Conservation (phyloP, 2,113 vertebrate genomes). For the Rhombomys opimus region DNA sequence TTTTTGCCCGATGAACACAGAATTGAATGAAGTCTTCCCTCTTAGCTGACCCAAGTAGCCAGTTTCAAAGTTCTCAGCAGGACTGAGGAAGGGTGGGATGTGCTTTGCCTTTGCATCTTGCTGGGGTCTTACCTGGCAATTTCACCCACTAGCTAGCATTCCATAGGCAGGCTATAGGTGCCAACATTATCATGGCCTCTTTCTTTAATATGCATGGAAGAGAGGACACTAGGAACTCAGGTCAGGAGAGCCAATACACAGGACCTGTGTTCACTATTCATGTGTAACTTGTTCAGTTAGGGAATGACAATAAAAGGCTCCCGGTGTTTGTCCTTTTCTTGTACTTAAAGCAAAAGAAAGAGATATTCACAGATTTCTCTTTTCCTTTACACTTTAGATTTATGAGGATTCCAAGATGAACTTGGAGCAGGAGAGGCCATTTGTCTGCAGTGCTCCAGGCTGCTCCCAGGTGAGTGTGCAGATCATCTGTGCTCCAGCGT, state of each 20-base stretch:
- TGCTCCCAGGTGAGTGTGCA: constrained; percentile 97
- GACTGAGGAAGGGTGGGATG: constrained; percentile 54
- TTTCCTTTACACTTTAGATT: constrained; percentile 90
- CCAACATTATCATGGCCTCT: constrained; percentile 9
- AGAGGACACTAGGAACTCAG: constrained; percentile 58
- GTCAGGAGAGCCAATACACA: constrained; percentile 27
- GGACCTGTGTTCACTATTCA: not conserved
- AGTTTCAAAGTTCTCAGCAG: constrained; percentile 71
- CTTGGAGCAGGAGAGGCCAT: constrained; percentile 99
- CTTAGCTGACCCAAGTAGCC: not conserved
- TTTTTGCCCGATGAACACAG: constrained; percentile 35
- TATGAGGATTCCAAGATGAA: constrained; percentile 99
- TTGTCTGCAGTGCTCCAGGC: constrained; percentile 97
- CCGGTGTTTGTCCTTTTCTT: constrained; percentile 36
- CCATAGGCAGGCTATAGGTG: constrained; percentile 67
- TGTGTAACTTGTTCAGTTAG: constrained; percentile 52
- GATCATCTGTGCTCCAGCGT: constrained; percentile 74
- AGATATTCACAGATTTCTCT: constrained; percentile 85
- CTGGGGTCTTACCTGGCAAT: constrained; percentile 74
- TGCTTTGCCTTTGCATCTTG: constrained; percentile 71
- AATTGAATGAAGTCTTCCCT: not conserved
- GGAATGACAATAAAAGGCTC: constrained; percentile 13
- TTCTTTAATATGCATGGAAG: constrained; percentile 59
- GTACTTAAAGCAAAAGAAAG: constrained; percentile 75
- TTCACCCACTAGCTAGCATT: constrained; percentile 61